Base-by-base conservation (phyloP, 1,140 invertebrate genomes). In the Camponotus pennsylvanicus region DNA sequence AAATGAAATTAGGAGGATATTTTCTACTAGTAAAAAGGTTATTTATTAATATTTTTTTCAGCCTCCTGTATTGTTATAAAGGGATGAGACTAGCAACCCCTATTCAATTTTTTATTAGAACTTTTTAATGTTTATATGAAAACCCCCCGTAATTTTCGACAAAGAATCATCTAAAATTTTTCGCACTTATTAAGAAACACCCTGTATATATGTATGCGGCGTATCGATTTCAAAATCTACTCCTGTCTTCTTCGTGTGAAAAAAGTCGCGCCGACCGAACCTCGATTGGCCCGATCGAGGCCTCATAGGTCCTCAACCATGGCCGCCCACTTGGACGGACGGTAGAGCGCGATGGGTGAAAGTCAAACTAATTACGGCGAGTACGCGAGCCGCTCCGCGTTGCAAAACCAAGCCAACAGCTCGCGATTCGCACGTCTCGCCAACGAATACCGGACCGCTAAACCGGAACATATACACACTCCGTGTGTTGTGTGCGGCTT, bases 291-390 rank as follows among this genome's bases (percentile, higher is more conserved):
- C 34, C 52, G 55, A 9, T 52, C 13, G 49, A 40, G 49, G 49
- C 15, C 49, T 52, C 49, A 52, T 52, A 52, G 49, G 49, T 52
- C 15, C 49, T 52, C 49, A 52, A 27, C 32, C 27, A 64, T 32
- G 61, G 32, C 32, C 61, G 61, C 61, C 61, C 32, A 64, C 61
- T 64, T 63, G 61, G 34, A 8, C 63, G 70, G 49, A 73, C 70
- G 52, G 18, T 7, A 55, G 79, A 55, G 52, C 66, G 34, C 79
- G 79, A 83, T 75, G 32, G 79, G 79, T 83, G 69, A 83, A 83
- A 83, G 79, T 83, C 79, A 83, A 83, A 83, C 79, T 83, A 83
- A 83, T 83, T 83, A 83, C 79, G 52, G 27, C 67, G 40, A 42
- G 64, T 71, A 52, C 67, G 61, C 52, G 57, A 37, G 55, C 49